Percentiles rank a stretch among this genome's conserved stretches.
Conservation (phyloP, 2,113 vertebrate genomes). For the Scophthalmus maximus region DNA sequence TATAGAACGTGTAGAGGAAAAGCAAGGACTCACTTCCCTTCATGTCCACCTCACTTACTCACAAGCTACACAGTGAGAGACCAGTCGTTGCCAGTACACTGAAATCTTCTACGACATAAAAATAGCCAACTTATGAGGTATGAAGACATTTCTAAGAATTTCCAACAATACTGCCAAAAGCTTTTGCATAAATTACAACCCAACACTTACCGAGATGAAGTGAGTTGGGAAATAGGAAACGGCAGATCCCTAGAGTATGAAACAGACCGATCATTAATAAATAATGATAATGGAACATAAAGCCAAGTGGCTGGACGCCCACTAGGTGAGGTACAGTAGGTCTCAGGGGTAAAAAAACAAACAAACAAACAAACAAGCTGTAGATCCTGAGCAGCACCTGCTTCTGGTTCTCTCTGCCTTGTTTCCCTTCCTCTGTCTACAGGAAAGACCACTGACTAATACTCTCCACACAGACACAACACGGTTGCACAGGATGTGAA, state of each 20-base stretch:
- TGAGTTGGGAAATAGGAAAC: conserved; percentile 26
- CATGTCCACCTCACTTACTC: not conserved
- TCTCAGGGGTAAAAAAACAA: conserved; percentile 31
- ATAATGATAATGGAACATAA: conserved; percentile 51
- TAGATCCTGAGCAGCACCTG: not conserved
- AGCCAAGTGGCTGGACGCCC: conserved; percentile 10
- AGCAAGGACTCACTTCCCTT: conserved; percentile 7
- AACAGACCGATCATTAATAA: conserved; percentile 47
- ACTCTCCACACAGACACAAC: conserved; percentile 47
- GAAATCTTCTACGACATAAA: conserved; percentile 11
- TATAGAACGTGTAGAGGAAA: conserved; percentile 11
- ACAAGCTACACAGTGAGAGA: conserved; percentile 6
- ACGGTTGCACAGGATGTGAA: conserved; percentile 22
- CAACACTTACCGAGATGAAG: not conserved
- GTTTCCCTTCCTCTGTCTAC: conserved; percentile 31
- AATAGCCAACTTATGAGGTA: not conserved
- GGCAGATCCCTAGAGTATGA: conserved; percentile 5
- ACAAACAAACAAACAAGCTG: conserved; percentile 29
- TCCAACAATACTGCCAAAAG: conserved; percentile 10
- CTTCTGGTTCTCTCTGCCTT: conserved; percentile 25
- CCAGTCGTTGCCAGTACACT: conserved; percentile 8
- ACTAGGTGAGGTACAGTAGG: not conserved
- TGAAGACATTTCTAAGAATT: conserved; percentile 12
- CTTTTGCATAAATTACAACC: conserved; percentile 10
- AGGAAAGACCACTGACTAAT: conserved; percentile 69